These are phyloP conservation scores for Ambastaia sidthimunki DNA, from an alignment of 2,797 vertebrate genomes.

Conservation along the genomic window DNA sequence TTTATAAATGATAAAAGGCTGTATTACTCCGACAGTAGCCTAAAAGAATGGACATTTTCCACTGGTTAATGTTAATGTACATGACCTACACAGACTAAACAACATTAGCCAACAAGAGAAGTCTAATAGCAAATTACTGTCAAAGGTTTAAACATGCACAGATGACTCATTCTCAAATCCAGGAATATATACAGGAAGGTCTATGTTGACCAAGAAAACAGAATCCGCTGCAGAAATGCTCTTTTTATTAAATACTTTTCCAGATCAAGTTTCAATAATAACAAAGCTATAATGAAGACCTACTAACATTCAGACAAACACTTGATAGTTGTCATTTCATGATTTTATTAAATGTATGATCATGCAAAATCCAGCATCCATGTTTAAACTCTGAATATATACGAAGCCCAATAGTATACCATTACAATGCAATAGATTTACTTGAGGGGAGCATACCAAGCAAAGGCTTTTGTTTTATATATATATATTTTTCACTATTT, in stretches of 20 bases:
- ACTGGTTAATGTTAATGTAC: too few relatives aligned
- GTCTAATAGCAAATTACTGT: too few relatives aligned
- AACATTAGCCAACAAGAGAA: too few relatives aligned
- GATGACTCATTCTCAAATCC: too few relatives aligned
- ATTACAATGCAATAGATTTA: slow-evolving; percentile 96
- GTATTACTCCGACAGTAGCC: too few relatives aligned
- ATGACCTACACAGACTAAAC: too few relatives aligned
- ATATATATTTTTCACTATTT: slow-evolving; percentile 69
- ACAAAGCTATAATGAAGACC: slow-evolving; percentile 99
- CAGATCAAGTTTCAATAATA: slow-evolving; percentile 98
- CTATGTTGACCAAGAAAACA: slow-evolving; percentile 46
- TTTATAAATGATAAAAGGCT: too few relatives aligned
- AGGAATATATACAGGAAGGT: too few relatives aligned
- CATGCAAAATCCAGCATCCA: slow-evolving; percentile 99
- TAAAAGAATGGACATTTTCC: too few relatives aligned
- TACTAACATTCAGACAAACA: slow-evolving; percentile 99
- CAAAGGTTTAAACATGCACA: too few relatives aligned
- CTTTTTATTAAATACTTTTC: slow-evolving; percentile 99
- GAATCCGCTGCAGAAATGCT: slow-evolving; percentile 91
- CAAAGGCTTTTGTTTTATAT: slow-evolving; percentile 78
- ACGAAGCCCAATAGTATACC: slow-evolving; percentile 97
- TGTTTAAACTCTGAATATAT: slow-evolving; percentile 95
- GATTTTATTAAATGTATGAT: slow-evolving; percentile 97
- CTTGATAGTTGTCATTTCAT: slow-evolving; percentile 96
- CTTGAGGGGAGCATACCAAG: slow-evolving; percentile 94